Evolutionary conservation across 2,888 invertebrate species (phyloP), one percentile per base, ranked within the genome.

Genomic region (Steinernema scapterisci): DNA sequence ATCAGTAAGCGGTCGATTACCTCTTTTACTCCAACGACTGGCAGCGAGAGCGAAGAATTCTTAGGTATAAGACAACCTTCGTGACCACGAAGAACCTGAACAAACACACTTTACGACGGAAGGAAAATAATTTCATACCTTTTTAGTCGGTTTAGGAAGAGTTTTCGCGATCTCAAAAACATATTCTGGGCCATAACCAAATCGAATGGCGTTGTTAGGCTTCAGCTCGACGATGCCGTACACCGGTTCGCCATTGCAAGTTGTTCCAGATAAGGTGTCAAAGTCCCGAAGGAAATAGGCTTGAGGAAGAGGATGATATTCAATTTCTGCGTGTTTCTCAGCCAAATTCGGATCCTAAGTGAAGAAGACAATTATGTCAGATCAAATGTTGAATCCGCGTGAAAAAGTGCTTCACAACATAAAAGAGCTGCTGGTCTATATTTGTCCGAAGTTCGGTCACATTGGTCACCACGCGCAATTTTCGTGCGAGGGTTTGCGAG

Each of bases 221-320:
- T 63, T 63, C 38, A 80, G 74, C 21, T 80, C 81, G 71, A 80
- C 63, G 52, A 80, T 74, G 11, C 83, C 84, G 70, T 77, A 73
- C 45, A 84, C 70, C 0, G 73, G 74, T 25, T 52, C 27, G 11
- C 79, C 80, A 71, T 83, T 84, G 63, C 80, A 75, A 13, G 70
- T 63, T 2, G 84, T 84, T 23, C 71, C 74, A 0, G 79, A 79
- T 1, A 80, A 71, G 5, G 81, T 73, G 9, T 80, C 82, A 27
- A 80, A 75, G 19, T 84, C 84, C 9, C 78, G 75, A n/a, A 85
- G 75, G 80, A 80, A 83, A 70, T 77, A 85, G 1, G 81, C 79
- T 11, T 77, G 74, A 0, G 82, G 79, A 25, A 77, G 45, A 1
- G 83, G 80, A 70, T 80, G 79, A 45, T 80, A 82, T 70, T 85